These are phyloP conservation scores for Drosophila malerkotliana DNA, from an alignment of 1,140 invertebrate genomes.

Conservation along the genomic window DNA sequence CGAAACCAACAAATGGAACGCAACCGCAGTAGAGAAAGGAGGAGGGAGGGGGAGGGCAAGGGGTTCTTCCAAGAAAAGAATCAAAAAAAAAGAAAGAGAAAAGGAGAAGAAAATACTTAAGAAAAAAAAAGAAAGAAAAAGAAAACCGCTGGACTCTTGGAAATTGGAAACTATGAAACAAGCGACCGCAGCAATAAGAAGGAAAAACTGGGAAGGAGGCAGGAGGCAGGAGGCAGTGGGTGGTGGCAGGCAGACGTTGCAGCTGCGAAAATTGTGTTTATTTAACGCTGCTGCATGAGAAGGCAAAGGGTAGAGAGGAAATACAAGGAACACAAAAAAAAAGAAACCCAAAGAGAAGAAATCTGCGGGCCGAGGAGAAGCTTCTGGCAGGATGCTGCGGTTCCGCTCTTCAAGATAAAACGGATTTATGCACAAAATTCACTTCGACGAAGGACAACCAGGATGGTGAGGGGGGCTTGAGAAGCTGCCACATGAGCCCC, in stretches of 20 bases:
- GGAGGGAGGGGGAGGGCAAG: conserved; percentile 13
- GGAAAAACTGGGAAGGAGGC: conserved; percentile 12
- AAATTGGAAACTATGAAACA: conserved; percentile 67
- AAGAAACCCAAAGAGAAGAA: not conserved
- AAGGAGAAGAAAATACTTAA: too few relatives aligned
- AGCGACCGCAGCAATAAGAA: conserved; percentile 44
- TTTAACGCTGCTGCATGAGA: conserved; percentile 54
- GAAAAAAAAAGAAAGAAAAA: conserved; percentile 24
- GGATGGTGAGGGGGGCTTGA: not conserved
- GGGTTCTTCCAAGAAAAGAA: conserved; percentile 25
- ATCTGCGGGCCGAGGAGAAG: conserved; percentile 26
- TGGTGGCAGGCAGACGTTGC: not conserved
- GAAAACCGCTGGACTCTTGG: conserved; percentile 48
- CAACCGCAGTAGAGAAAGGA: conserved; percentile 18
- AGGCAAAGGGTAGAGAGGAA: conserved; percentile 3
- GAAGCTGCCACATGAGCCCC: conserved; percentile 23
- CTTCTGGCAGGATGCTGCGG: conserved; percentile 29
- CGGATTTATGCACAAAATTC: conserved; percentile 54
- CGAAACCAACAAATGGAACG: conserved; percentile 65
- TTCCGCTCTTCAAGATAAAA: conserved; percentile 28
- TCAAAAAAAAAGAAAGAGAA: conserved; percentile 17
- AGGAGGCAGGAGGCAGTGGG: not conserved
- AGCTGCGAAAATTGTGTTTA: conserved; percentile 71
- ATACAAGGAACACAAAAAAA: not conserved
- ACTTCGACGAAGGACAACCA: conserved; percentile 4